These are phyloP conservation scores for Ammodramus savannarum DNA, from an alignment of 2,113 vertebrate species.

Conservation along the genomic window DNA sequence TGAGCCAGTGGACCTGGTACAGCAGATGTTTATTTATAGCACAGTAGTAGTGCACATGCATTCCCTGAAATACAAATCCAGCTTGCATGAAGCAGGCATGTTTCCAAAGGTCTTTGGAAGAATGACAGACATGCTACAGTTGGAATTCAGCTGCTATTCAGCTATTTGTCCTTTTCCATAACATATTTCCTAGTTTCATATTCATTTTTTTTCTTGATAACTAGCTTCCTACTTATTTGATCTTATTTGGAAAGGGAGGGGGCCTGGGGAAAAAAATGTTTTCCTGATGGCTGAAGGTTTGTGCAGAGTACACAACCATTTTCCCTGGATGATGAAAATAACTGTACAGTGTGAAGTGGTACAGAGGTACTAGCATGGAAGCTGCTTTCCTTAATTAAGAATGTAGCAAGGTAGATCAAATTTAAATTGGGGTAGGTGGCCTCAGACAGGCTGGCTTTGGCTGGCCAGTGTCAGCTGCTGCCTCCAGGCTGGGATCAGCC, in stretches of 20 bases:
- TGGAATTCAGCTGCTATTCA: neutral
- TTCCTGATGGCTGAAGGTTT: neutral
- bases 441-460: neutral
- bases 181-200: neutral
- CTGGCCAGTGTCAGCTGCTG: neutral
- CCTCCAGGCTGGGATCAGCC: neutral
- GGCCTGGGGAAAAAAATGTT: neutral
- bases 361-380: rapidly evolving
- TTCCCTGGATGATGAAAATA: neutral
- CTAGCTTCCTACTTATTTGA: neutral
- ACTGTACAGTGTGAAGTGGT: rapidly evolving
- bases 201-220: neutral
- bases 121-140: neutral
- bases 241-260: neutral
- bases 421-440: neutral
- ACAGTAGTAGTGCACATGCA: neutral
- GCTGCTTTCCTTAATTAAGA: neutral
- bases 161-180: neutral
- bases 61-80: conserved; percentile 20
- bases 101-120: neutral
- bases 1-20: neutral
- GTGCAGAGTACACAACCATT: neutral
- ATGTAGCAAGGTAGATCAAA: neutral
- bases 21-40: neutral
- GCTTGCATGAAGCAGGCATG: neutral